Evolutionary conservation across 92 coral and sea anemone genomes (phyloP), one percentile per base, ranked within the genome.

Genomic region (Metridium senile): DNA sequence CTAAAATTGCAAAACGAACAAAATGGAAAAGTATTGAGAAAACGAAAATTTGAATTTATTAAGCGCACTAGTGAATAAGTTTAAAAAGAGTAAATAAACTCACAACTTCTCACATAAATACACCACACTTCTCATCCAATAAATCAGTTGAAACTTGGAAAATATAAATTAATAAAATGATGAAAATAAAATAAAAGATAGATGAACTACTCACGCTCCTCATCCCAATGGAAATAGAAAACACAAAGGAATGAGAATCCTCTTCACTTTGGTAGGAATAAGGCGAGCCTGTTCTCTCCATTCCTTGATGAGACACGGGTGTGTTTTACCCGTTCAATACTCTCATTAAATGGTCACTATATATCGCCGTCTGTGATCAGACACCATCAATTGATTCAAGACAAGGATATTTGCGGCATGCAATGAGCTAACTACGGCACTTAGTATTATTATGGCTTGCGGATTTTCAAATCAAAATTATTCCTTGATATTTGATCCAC

Each of bases 381-480:
- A 54, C 61, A 54, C 61, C 23, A 54, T 10, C 61, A 54, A 54
- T 54, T n/a, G 51, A 16, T 45, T 45, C 9, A 13, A 54, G 16
- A 54, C 59, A 20, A 54, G 25, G 6, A 2, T 19, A 59, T 1
- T 59, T 23, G 30, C 29, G 66, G 32, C 66, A 59, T 26, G 7
- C 31, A 59, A 59, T 59, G 66, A 31, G 43, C 39, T 22, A 30
- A 31, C 33, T 53, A 33, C 62, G 75, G 45, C 45, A 27, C 77
- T 72, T 72, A 71, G 31, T 35, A 11, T 73, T 62, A 73, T 73
- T 73, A 73, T 22, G 47, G 10, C 4, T 56, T 54, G 77, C 33
- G 78, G 33, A 73, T 58, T 73, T 62, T 58, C 16, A 73, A 73
- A 58, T 73, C 68, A 57, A 34, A 33, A 73, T 73, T 11, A 73